A percentile compares a stretch with the other conserved stretches of the same genome.
These are phyloP conservation scores for cattle (Bos taurus) DNA, from an alignment of 2,113 vertebrate genomes.

Conservation along the genomic window ARS-UCD2.0 NC_037343.1:33957501-33958000, in stretches of 20 bases:
- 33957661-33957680: background rate
- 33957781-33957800: background rate
- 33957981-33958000: background rate
- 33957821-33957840: background rate
- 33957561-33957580: background rate
- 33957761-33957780: background rate
- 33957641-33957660: background rate
- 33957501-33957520: background rate
- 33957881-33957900: background rate
- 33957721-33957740: background rate
- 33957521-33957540: background rate
- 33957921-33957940: background rate
- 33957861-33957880: background rate
- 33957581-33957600: background rate
- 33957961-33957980: background rate
- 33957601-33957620: background rate
- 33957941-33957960: background rate
- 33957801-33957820: background rate
- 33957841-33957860: background rate
- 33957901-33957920: background rate
- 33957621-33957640: background rate
- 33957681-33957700: background rate
- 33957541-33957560: background rate
- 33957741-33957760: background rate
- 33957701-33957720: background rate